phyloP scores from a whole-genome alignment of 2,113 vertebrate genomes.

The Istiophorus platypterus region DNA sequence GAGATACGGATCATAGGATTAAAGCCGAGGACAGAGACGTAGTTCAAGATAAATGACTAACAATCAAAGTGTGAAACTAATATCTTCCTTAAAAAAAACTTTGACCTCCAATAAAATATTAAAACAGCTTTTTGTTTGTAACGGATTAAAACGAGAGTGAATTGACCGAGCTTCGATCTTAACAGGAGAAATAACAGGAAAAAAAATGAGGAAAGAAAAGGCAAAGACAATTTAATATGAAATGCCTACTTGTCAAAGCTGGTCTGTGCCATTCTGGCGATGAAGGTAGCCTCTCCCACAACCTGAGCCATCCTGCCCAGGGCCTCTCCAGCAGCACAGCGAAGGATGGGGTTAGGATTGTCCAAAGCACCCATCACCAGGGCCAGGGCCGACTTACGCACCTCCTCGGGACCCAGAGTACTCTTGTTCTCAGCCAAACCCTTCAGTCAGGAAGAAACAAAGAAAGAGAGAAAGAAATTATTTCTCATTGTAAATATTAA shows the following conservation, averaged over 20 bases:
- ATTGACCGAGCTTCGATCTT: background rate
- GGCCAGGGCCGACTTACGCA: constrained; percentile 95
- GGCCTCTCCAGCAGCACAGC: constrained; percentile 97
- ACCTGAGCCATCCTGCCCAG: constrained; percentile 99
- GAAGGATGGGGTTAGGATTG: constrained; percentile 97
- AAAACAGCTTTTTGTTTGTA: background rate
- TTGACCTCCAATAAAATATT: background rate
- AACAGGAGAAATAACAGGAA: background rate
- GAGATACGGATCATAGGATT: constrained; percentile 14
- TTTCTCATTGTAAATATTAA: background rate
- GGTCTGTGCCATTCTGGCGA: constrained; percentile 98
- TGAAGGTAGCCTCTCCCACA: constrained; percentile 97
- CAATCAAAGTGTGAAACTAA: background rate
- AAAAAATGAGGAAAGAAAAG: background rate
- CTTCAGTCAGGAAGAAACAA: constrained; percentile 74
- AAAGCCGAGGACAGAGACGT: constrained; percentile 11
- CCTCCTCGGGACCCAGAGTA: constrained; percentile 96
- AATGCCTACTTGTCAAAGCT: constrained; percentile 97
- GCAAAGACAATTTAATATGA: background rate
- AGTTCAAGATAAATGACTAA: constrained; percentile 18
- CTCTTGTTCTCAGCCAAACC: constrained; percentile 99
- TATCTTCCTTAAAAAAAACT: background rate
- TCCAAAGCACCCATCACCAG: constrained; percentile 99
- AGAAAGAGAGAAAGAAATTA: background rate
- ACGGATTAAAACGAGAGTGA: background rate